Base-by-base conservation (phyloP, 2,113 vertebrate species). In the Cryptomyrus ogoouensis region DNA sequence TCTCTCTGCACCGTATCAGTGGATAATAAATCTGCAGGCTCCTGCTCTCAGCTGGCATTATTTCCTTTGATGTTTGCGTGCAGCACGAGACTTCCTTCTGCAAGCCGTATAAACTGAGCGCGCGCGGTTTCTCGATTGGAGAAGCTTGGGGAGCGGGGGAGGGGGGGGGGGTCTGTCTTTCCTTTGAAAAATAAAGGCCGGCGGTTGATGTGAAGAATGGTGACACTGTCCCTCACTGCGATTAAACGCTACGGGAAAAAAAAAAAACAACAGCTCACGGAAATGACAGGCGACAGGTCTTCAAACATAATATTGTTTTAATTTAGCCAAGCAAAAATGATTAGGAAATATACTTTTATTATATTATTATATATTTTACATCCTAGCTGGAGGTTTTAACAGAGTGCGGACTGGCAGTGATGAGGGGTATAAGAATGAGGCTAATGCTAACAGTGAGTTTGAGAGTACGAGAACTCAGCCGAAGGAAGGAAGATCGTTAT, bases 121-220 rank as follows among this genome's bases (percentile, higher is more conserved):
- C 1, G 27, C 49, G 94, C 93, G 95, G 95, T 94, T 95, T 94
- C 95, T 96, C 95, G 95, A 95, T 94, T 31, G 96, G 13, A 35
- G 27, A 17, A 3, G 49, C 49, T 5, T n/a, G 31, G 47, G 4
- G 10, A 31, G 1, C 1, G 19, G 56, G 24, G 24, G 21, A 1
- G 49, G 49, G 12, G 46, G 46, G 42, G 21, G 56, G 56, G 56
- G 5, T 1, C n/a, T 31, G 62, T 31, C 62, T 31, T 70, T 70
- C 62, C 62, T 13, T 27, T 13, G 10, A 31, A 31, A 70, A 70
- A 70, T 13, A 27, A 70, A 70, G 62, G 62, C 62, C 10, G 27
- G 10, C 97, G 96, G 97, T 96, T 97, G 97, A 97, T 95, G 94
- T 13, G 96, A 95, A 96, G 97, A 97, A 98, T 97, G 97, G 97